phyloP scores from a whole-genome alignment of 2,888 invertebrate genomes.

The Hyposoter dolosus region DNA sequence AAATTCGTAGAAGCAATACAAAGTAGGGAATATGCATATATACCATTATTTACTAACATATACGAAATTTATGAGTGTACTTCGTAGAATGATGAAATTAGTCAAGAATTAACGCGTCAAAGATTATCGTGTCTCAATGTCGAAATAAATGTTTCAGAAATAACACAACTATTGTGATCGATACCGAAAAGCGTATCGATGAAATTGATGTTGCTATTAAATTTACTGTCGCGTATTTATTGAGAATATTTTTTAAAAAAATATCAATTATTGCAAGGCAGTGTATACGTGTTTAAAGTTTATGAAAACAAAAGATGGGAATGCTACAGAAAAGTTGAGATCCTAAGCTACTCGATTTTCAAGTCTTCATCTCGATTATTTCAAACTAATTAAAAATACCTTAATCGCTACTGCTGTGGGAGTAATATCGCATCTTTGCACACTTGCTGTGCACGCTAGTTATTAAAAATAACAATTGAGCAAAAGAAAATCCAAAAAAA shows the following conservation, averaged over 20 bases:
- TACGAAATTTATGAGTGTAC: slow-evolving; percentile 49
- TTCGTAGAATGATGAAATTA: slow-evolving; percentile 48
- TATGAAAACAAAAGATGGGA: neutral
- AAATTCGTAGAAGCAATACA: slow-evolving; percentile 79
- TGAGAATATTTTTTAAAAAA: slow-evolving; percentile 21
- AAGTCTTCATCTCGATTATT: slow-evolving; percentile 33
- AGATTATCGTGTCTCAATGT: slow-evolving; percentile 47
- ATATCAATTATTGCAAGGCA: slow-evolving; percentile 44
- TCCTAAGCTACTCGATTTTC: slow-evolving; percentile 79
- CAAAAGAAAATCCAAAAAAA: slow-evolving; percentile 23
- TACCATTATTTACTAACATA: slow-evolving; percentile 49
- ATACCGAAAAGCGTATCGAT: slow-evolving; percentile 23
- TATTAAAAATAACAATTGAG: slow-evolving; percentile 23
- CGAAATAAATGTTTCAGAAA: slow-evolving; percentile 43
- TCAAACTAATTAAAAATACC: slow-evolving; percentile 1
- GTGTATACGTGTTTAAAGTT: slow-evolving; percentile 36
- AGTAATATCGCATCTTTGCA: slow-evolving; percentile 58
- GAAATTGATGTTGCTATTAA: slow-evolving; percentile 58
- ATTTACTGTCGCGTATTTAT: slow-evolving; percentile 73
- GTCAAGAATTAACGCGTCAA: slow-evolving; percentile 31
- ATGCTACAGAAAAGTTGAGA: slow-evolving; percentile 69
- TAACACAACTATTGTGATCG: slow-evolving; percentile 50
- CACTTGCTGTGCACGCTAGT: slow-evolving; percentile 22
- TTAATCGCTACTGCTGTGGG: slow-evolving; percentile 66
- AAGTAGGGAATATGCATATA: slow-evolving; percentile 55